Evolutionary conservation across 2,113 vertebrate species (phyloP).

Genomic region (Leucoraja erinaceus): DNA sequence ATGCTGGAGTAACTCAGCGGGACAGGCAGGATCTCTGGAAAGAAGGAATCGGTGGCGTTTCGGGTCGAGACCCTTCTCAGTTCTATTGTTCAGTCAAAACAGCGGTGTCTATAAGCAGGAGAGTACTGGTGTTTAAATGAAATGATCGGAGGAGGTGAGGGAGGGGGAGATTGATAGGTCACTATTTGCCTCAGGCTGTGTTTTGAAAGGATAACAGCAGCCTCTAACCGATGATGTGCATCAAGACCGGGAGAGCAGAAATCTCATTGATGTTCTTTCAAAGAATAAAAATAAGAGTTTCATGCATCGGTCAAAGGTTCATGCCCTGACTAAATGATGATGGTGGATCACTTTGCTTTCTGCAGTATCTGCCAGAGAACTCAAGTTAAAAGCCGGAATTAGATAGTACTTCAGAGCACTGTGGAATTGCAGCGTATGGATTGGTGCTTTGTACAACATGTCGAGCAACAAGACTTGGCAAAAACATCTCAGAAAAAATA

Average conservation of each 20-base stretch:
- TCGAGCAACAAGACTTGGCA: neutral
- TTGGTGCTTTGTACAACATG: neutral
- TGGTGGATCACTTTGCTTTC: neutral
- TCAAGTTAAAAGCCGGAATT: neutral
- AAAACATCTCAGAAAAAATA: neutral
- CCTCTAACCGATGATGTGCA: slow-evolving; percentile 20
- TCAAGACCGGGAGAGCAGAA: neutral
- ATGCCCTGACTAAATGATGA: neutral
- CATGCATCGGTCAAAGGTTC: neutral
- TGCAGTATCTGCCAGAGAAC: neutral
- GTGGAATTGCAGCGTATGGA: neutral
- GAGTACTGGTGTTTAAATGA: neutral
- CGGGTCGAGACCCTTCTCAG: too few relatives aligned
- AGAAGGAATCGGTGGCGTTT: too few relatives aligned
- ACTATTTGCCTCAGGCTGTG: slow-evolving; percentile 10
- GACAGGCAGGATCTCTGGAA: too few relatives aligned
- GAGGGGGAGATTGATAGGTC: slow-evolving; percentile 18
- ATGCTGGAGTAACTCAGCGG: too few relatives aligned
- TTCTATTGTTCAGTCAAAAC: neutral
- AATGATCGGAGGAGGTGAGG: neutral
- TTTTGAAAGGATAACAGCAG: slow-evolving; percentile 26
- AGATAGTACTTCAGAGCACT: neutral
- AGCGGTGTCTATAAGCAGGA: neutral
- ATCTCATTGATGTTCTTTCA: neutral
- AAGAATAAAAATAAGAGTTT: slow-evolving; percentile 23